A percentile compares a stretch with the other conserved stretches of the same genome.
phyloP scores from a whole-genome alignment of 2,888 invertebrate genomes.

The Margaritifera margaritifera region DNA sequence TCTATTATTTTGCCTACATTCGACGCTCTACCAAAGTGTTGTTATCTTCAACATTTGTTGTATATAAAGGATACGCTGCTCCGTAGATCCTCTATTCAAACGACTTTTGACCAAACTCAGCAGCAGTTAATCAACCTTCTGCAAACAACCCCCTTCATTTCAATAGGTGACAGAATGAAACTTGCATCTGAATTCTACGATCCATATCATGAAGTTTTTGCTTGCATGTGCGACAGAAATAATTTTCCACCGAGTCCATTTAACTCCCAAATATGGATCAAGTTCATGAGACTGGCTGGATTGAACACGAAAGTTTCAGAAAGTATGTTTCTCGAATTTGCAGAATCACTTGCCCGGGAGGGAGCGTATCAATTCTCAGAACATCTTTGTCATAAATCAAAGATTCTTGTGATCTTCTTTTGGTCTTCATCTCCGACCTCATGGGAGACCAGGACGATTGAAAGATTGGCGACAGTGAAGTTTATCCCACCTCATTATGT shows the following conservation, averaged over 20 bases:
- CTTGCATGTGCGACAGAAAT: conserved; percentile 1
- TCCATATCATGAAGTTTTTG: conserved; percentile 10
- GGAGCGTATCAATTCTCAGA: neutral
- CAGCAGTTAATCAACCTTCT: conserved; percentile 2
- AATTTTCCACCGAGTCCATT: conserved; percentile 23
- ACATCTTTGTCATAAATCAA: conserved; percentile 13
- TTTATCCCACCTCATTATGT: no score
- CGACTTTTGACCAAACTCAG: neutral
- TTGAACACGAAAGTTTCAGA: conserved; percentile 17
- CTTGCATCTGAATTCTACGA: conserved; percentile 12
- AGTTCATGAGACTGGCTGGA: conserved; percentile 25
- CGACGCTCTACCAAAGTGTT: neutral
- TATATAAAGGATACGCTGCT: conserved; percentile 1
- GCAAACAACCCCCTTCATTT: conserved; percentile 10
- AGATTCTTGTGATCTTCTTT: conserved; percentile 13
- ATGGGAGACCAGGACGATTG: conserved; percentile 4
- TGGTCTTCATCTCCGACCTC: no score
- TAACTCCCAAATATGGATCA: conserved; percentile 3
- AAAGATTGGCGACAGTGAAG: conserved; percentile 1
- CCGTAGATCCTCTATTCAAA: no score
- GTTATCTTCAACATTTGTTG: conserved; percentile 2
- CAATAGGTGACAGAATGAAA: conserved; percentile 4
- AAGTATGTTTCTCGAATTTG: conserved; percentile 28
- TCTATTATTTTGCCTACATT: conserved; percentile 11
- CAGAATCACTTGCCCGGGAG: conserved; percentile 11